Evolutionary conservation across 2,888 invertebrate genomes (phyloP), one percentile per base, ranked within the genome.

Genomic region (Uropetala carovei): DNA sequence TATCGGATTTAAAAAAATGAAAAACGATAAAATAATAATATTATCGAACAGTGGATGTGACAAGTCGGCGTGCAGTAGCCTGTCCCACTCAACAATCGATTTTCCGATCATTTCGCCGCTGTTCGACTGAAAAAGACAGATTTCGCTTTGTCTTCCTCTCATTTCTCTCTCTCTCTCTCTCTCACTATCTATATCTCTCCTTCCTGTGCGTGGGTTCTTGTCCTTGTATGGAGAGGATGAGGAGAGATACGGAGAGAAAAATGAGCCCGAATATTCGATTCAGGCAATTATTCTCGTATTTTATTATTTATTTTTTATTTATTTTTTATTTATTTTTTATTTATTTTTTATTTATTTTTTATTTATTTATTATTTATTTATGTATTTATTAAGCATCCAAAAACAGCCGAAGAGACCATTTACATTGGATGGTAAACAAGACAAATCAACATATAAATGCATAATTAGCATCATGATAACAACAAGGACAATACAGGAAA

Each of bases 101-200:
- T 75, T 75, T 75, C 22, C 75, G 27, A 75, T 75, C 75, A 75
- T 75, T 75, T 22, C 27, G 75, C 75, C 22, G 75, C 11, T 27
- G 75, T 22, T 75, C 22, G 75, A 75, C 27, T 75, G 75, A 27
- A 75, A 75, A 75, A 75, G 75, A 75, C 75, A 75, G 75, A 22
- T 13, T 22, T 8, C n/a, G 7, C 68, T 68, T 68, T 18, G 75
- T 27, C 22, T 75, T 27, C 75, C 27, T 75, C 75, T 27, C 13
- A 10, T 18, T 10, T 18, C 16, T 22, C 27, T 75, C 75, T 27
- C 13, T 13, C 11, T 75, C n/a, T n/a, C n/a, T n/a, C n/a, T n/a
- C n/a, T n/a, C n/a, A n/a, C n/a, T n/a, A n/a, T n/a, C n/a, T n/a
- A n/a, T 27, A 75, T 27, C 22, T 13, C 9, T 75, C 13, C 22